phyloP scores from a whole-genome alignment of 2,888 invertebrate genomes.

The Eristalis intricaria region DNA sequence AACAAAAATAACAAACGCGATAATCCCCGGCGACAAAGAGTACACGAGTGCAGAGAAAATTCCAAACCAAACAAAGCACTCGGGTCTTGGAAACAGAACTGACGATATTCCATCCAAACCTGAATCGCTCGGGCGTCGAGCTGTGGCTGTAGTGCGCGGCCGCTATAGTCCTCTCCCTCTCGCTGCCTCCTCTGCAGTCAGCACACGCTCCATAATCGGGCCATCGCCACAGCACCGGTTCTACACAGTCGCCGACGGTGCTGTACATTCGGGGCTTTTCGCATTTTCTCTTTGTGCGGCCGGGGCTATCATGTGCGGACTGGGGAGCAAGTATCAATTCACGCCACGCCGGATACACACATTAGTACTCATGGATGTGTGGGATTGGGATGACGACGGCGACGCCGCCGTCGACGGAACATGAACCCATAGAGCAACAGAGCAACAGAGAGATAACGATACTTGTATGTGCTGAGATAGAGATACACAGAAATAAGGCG shows the following conservation, averaged over 20 bases:
- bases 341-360: neutral
- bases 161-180: neutral
- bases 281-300: slow-evolving; percentile 54
- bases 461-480: neutral
- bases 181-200: neutral
- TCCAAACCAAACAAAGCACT: slow-evolving; percentile 21
- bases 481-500: neutral
- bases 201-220: neutral
- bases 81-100: slow-evolving; percentile 24
- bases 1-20: neutral
- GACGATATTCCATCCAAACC: neutral
- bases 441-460: neutral
- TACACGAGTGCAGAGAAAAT: neutral
- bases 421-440: neutral
- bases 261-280: slow-evolving; percentile 47
- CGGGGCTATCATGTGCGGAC: slow-evolving; percentile 55
- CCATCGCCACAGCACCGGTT: neutral
- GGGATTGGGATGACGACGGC: slow-evolving; percentile 23
- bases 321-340: slow-evolving; percentile 25
- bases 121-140: neutral
- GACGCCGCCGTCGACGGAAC: neutral
- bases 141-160: neutral
- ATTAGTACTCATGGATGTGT: neutral
- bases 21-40: neutral
- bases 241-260: neutral